Conservation (phyloP, 2,888 invertebrate species). For the Vesta saturnalis region DNA sequence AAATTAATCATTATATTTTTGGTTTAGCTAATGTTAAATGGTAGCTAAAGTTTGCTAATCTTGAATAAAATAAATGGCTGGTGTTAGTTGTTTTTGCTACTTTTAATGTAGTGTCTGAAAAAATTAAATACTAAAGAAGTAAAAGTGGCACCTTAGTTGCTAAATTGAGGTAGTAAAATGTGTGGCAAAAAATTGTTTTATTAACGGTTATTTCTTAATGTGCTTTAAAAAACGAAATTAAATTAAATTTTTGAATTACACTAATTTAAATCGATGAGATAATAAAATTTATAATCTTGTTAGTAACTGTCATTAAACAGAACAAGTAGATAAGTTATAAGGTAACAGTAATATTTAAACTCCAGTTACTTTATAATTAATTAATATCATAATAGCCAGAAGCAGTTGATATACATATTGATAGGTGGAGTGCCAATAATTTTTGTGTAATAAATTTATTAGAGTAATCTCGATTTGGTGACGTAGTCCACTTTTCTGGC, state of each 20-base stretch:
- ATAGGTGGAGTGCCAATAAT: conserved; percentile 1
- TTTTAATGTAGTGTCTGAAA: too few species aligned
- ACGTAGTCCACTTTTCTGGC: conserved; percentile 14
- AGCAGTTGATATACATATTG: background rate
- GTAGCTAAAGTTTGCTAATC: too few species aligned
- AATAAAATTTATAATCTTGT: background rate
- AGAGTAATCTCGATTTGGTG: conserved; percentile 8
- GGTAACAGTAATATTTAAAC: background rate
- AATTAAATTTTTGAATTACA: background rate
- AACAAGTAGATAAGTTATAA: background rate
- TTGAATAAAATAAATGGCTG: too few species aligned
- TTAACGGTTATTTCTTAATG: too few species aligned
- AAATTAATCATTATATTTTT: too few species aligned
- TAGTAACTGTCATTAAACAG: background rate
- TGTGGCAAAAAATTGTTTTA: too few species aligned
- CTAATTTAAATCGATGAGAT: conserved; percentile 3
- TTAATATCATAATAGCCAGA: background rate
- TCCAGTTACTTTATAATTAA: background rate
- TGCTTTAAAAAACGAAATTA: too few species aligned
- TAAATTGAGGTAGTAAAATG: too few species aligned
- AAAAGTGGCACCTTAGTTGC: too few species aligned
- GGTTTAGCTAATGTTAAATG: too few species aligned
- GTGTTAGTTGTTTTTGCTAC: too few species aligned
- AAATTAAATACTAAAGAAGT: too few species aligned
- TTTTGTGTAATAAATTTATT: conserved; percentile 9